Evolutionary conservation across 1,140 invertebrate genomes (phyloP), one percentile per base, ranked within the genome.

Genomic region (Zaprionus ghesquierei): DNA sequence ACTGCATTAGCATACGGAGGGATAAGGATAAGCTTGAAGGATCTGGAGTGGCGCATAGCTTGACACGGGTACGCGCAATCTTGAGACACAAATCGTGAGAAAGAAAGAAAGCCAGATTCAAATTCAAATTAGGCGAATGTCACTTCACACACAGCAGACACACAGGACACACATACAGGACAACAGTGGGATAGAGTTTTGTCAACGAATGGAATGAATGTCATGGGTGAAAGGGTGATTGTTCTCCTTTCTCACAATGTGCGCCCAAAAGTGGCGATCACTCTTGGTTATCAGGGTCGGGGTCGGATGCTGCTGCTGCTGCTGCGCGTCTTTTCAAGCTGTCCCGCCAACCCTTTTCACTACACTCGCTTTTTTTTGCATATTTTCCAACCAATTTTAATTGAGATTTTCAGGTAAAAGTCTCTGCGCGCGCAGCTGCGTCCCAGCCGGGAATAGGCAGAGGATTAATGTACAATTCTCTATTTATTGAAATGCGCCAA

Each of bases 51-150:
- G 56, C 56, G 62, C 61, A 44, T 49, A 64, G 68, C 69, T 75
- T 77, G 70, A 77, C 74, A 53, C 63, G 69, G 64, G 64, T 76
- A 61, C 60, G 61, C 27, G 55, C 73, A 86, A 87, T 77, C 75
- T 82, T 82, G 35, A 79, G 79, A 50, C 84, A 89, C 87, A 89
- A 87, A 82, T 87, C 82, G 82, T 87, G 82, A 84, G 82, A 87
- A 87, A 66, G 71, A 15, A 84, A 79, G 82, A 89, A 87, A 63
- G n/a, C n/a, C n/a, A n/a, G 63, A 15, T 23, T 53, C 62, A 56
- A 68, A 87, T 87, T 87, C 66, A 87, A 87, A 87, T 87, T 79
- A 87, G 81, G 72, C 51, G 63, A 82, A 86, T 86, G 81, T 86
- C 81, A 86, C 79, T 41, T 41, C 79, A 70, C 68, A 77, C 80